Evolutionary conservation across 2,888 invertebrate genomes (phyloP).

Genomic region (Eutolmus rufibarbis): DNA sequence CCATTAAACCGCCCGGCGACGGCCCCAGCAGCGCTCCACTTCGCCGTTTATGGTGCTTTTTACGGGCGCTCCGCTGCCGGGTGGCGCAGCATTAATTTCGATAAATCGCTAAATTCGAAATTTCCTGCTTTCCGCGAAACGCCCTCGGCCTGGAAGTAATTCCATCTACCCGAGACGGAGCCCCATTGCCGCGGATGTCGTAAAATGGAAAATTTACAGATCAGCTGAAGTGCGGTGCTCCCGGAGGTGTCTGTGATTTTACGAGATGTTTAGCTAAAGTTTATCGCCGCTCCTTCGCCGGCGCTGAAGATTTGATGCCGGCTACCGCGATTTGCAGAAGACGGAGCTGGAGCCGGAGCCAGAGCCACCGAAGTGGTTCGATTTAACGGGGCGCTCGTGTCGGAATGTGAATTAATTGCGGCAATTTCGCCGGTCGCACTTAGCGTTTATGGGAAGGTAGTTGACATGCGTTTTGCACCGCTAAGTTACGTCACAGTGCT

Average conservation of each 20-base stretch:
- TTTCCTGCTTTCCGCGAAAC: not conserved
- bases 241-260: slow-evolving; percentile 10
- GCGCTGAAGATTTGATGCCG: not conserved
- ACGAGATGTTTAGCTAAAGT: slow-evolving; percentile 6
- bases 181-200: not conserved
- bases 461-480: not conserved
- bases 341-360: not conserved
- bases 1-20: not conserved
- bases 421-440: not conserved
- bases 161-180: not conserved
- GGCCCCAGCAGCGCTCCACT: not conserved
- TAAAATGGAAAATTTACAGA: slow-evolving; percentile 10
- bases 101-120: not conserved
- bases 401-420: not conserved
- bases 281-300: not conserved
- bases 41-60: not conserved
- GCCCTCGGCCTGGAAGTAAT: not conserved
- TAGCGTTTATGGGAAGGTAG: not conserved
- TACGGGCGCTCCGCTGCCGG: not conserved
- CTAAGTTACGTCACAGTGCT: not conserved
- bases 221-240: not conserved
- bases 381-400: not conserved
- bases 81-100: not conserved
- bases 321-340: not conserved
- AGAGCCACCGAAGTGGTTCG: not conserved